Evolutionary conservation across 2,113 vertebrate genomes (phyloP).

Genomic region (Nibea albiflora): DNA sequence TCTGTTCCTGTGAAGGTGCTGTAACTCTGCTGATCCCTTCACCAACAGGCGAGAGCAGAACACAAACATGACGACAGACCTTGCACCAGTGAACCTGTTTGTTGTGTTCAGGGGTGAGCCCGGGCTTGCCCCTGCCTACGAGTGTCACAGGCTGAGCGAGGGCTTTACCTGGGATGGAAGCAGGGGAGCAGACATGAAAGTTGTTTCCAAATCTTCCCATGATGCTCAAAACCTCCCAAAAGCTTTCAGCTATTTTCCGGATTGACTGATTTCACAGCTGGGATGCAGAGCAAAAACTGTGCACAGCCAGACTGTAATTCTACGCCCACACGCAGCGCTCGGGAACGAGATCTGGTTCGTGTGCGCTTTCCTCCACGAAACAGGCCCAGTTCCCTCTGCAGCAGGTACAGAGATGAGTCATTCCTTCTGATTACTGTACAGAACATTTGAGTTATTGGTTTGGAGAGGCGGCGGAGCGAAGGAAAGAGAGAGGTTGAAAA

Average conservation of each 20-base stretch:
- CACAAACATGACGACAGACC: background rate
- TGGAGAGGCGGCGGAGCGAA: constrained; percentile 15
- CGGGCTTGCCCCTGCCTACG: background rate
- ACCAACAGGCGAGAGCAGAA: constrained; percentile 9
- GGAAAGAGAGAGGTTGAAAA: constrained; percentile 38
- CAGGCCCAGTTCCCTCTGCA: background rate
- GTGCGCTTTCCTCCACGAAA: constrained; percentile 17
- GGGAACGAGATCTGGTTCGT: constrained; percentile 17
- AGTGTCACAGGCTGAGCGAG: constrained; percentile 12
- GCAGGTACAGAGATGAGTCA: constrained; percentile 41
- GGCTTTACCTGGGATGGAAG: constrained; percentile 42
- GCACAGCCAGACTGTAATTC: constrained; percentile 54
- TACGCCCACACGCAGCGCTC: constrained; percentile 38
- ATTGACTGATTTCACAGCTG: constrained; percentile 62
- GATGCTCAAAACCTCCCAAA: constrained; percentile 42
- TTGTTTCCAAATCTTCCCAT: constrained; percentile 46
- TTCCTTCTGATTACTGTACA: constrained; percentile 39
- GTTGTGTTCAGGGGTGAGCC: constrained; percentile 26
- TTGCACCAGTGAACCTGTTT: constrained; percentile 25
- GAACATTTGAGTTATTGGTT: constrained; percentile 41
- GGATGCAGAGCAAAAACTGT: constrained; percentile 52
- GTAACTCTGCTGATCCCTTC: constrained; percentile 33
- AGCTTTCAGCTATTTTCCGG: constrained; percentile 58
- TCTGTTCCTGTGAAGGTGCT: constrained; percentile 14
- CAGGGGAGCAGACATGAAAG: constrained; percentile 38